Evolutionary conservation across 2,888 invertebrate genomes (phyloP).

Genomic region (Peribatodes rhomboidaria): DNA sequence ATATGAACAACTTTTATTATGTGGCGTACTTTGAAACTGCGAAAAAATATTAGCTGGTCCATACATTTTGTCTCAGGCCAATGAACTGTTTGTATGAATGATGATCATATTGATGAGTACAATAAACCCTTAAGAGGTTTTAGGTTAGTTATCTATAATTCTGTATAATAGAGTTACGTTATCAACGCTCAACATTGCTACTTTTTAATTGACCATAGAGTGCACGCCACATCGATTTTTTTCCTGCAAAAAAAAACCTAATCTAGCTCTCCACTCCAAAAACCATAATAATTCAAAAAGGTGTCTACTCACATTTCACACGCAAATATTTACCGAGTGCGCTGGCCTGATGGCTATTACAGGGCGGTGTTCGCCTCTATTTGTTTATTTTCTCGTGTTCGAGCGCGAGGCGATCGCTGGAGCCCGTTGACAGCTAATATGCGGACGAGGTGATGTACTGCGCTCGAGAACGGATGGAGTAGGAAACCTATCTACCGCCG

Average conservation of each 20-base stretch:
- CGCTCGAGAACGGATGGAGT: slow-evolving; percentile 51
- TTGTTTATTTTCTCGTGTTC: slow-evolving; percentile 68
- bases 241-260: neutral
- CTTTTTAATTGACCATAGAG: slow-evolving; percentile 1
- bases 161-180: too few species aligned
- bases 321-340: slow-evolving; percentile 64
- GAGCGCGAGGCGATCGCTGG: slow-evolving; percentile 62
- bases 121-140: too few species aligned
- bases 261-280: slow-evolving; percentile 28
- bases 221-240: neutral
- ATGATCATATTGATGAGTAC: too few species aligned
- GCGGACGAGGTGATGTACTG: slow-evolving; percentile 68
- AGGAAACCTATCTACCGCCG: slow-evolving; percentile 46
- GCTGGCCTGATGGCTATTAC: slow-evolving; percentile 65
- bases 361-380: slow-evolving; percentile 59
- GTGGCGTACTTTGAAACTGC: too few species aligned
- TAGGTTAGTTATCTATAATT: too few species aligned
- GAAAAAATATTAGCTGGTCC: too few species aligned
- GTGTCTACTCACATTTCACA: slow-evolving; percentile 45
- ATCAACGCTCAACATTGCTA: neutral
- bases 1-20: too few species aligned
- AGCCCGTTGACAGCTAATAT: slow-evolving; percentile 73
- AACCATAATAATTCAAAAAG: slow-evolving; percentile 39
- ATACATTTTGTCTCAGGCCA: too few species aligned
- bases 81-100: too few species aligned